Base-by-base conservation (phyloP, 2,888 invertebrate genomes). In the Agrotis clavis region DNA sequence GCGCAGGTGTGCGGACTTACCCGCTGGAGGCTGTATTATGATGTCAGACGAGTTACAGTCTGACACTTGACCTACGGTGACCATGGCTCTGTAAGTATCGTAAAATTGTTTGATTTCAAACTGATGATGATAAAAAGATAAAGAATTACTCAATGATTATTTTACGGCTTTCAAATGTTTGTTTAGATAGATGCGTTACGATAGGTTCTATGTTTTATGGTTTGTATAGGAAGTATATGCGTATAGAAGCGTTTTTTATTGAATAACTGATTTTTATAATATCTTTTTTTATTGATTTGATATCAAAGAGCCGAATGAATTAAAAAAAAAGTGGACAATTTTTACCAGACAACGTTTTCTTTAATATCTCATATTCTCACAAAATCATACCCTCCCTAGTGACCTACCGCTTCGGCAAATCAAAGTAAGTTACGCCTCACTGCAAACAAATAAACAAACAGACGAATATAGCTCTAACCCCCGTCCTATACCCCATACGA, bases 1-100 rank as follows among this genome's bases (percentile, higher is more conserved):
- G 74, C 80, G 74, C 77, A 84, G 76, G 47, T 79, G 71, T 59
- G 70, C 57, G 60, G 41, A 65, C 69, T 61, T 71, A 67, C 67
- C 60, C 65, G 30, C 79, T 68, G 66, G 86, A 85, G 69, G 30
- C 79, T 68, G 66, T 87, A 85, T 88, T 88, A 88, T 87, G 84
- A 84, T 85, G 84, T 83, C 84, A 83, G 86, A 71, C 81, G 81
- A 84, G 85, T 56, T 71, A 80, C 77, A 86, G 85, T 83, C 89
- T 92, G 93, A 92, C 93, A 92, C 90, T 91, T 92, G 93, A 92
- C 92, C 92, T 85, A 75, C n/a, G 82, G 88, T 86, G 79, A 76
- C 93, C 90, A 92, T 80, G 79, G 9, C 7, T 71, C 45, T 45
- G 13, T 30, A 48, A 13, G 13, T 41, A n/a, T 45, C 45, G 6